Evolutionary conservation across 2,888 invertebrate species (phyloP), one percentile per base, ranked within the genome.

Genomic region (Stenurella melanura): DNA sequence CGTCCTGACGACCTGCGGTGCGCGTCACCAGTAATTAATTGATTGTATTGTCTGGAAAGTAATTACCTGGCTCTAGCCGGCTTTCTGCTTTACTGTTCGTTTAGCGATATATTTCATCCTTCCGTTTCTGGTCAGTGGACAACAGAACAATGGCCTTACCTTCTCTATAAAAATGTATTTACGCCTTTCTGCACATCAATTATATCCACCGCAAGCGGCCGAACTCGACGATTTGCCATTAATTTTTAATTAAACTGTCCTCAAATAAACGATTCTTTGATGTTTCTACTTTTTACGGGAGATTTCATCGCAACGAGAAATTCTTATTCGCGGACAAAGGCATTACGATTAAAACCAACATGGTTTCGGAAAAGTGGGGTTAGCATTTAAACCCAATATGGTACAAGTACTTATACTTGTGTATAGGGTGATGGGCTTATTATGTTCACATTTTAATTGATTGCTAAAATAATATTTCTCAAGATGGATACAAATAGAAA

Each of bases 1-100:
- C 85, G 87, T 85, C 85, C 85, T 85, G 87, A 84, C 87, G 87
- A 87, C 87, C 87, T 87, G 86, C 86, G 84, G 87, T 84, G 87
- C 87, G 85, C 89, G 89, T 89, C 89, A 88, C 87, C 87, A 85
- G 87, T 89, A 90, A 90, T 90, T 90, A 90, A 90, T 90, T 89
- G 89, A 90, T 90, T 88, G 89, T 87, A 90, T 90, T 90, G 89
- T 90, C 89, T 88, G 87, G 87, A 89, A 89, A 89, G 89, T 89
- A 90, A 90, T 90, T 90, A 90, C 90, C 90, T 90, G 90, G 88
- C 86, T 86, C 86, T 86, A 77, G 78, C 78, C 81, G 85, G 85
- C 86, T 87, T 86, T 88, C 87, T 85, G 87, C 86, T 85, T 85
- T 83, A 81, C 84, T 85, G 87, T 84, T 80, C 86, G 85, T 81